Base-by-base conservation (phyloP, 2,888 invertebrate species). In the Pammene aurita region DNA sequence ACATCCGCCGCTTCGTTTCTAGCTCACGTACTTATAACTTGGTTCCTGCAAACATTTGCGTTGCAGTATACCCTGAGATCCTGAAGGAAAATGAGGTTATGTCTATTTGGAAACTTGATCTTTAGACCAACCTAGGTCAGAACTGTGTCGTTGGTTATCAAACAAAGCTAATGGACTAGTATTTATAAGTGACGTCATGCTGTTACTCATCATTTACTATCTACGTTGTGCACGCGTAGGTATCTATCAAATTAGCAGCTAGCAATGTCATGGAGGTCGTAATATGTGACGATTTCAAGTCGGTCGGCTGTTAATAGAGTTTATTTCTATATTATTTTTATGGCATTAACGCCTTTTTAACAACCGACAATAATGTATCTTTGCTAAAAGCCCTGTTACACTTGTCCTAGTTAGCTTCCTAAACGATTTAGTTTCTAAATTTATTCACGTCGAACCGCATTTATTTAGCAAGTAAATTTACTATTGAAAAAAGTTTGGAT, bases 111-210 rank as follows among this genome's bases (percentile, higher is more conserved):
- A 54, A 54, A 54, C 54, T 34, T 35, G 34, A 34, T 41, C 26
- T 26, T 26, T 26, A 26, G 26, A 4, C 26, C n/a, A n/a, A 57
- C 7, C 7, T 7, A 57, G 42, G 26, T 2, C 26, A 26, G 26
- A 26, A 26, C 26, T 26, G 26, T 58, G 58, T 34, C 1, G n/a
- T 55, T 14, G 11, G 7, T 26, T 13, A 41, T 35, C 55, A 55
- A 55, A 55, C 35, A 41, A 11, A 26, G 44, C 44, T 44, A 58
- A 57, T 57, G 57, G 18, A 42, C 16, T 41, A 18, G 41, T 18
- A 18, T 13, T 13, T 16, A 18, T 26, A 57, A 18, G 14, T 57
- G 42, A 42, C n/a, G 18, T 16, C 1, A 42, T 14, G 11, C 16
- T 16, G 16, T 57, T 57, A 41, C 13, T 57, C 41, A 41, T 38